Evolutionary conservation across 2,888 invertebrate genomes (phyloP).

Genomic region (Synanthedon tipuliformis): DNA sequence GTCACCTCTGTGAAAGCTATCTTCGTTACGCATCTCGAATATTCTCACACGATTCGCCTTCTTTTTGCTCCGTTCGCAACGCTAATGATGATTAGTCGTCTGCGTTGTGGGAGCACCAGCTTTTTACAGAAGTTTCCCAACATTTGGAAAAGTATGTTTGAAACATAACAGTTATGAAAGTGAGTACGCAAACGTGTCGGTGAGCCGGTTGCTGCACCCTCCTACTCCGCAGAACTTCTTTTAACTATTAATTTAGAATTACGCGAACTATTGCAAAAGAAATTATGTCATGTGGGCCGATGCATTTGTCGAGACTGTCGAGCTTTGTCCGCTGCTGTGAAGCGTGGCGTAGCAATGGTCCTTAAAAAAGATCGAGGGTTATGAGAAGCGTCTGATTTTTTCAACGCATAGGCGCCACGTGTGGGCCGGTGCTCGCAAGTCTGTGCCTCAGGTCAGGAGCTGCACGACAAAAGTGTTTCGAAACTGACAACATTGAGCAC

Average conservation of each 20-base stretch:
- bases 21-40: constrained; percentile 1
- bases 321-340: constrained; percentile 15
- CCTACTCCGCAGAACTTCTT: constrained; percentile 40
- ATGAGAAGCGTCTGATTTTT: constrained; percentile 17
- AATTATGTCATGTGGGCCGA: constrained; percentile 13
- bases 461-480: constrained; percentile 44
- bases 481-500: constrained; percentile 38
- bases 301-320: constrained; percentile 14
- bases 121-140: constrained; percentile 59
- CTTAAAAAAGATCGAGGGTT: constrained; percentile 35
- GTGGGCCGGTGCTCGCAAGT: constrained; percentile 15
- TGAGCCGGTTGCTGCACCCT: constrained; percentile 27
- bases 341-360: constrained; percentile 33
- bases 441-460: not conserved
- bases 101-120: constrained; percentile 51
- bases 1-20: constrained; percentile 35
- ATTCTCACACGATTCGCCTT: constrained; percentile 37
- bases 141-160: constrained; percentile 46
- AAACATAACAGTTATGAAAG: constrained; percentile 68
- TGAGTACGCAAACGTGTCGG: constrained; percentile 49
- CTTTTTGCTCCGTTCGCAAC: constrained; percentile 41
- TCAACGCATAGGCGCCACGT: constrained; percentile 25
- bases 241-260: constrained; percentile 15
- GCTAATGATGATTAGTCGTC: constrained; percentile 40
- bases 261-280: constrained; percentile 22